Evolutionary conservation across 2,797 vertebrate species (phyloP).

Genomic region (Emydoidea blandingii): DNA sequence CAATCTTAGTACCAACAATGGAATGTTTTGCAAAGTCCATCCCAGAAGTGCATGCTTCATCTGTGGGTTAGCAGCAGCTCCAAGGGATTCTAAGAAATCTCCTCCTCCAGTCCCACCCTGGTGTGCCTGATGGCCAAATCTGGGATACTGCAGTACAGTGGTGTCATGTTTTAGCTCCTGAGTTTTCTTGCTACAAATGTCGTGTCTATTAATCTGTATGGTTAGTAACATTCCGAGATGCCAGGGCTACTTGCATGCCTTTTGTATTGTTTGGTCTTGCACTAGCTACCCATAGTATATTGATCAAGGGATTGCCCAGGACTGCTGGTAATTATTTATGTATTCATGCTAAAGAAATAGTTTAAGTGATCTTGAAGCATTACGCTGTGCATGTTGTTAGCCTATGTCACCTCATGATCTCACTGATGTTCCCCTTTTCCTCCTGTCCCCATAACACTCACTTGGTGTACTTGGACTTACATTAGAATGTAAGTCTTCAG

Average conservation of each 20-base stretch:
- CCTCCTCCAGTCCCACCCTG: background rate
- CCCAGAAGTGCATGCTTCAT: background rate
- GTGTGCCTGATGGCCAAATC: background rate
- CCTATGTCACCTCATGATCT: background rate
- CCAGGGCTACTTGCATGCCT: background rate
- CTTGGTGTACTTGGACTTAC: background rate
- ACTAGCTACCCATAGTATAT: background rate
- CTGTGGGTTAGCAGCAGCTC: background rate
- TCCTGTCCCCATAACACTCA: background rate
- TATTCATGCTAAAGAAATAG: background rate
- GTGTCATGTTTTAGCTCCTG: background rate
- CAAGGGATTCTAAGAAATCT: background rate
- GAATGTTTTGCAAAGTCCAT: background rate
- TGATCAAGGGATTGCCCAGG: background rate
- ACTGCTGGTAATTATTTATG: background rate
- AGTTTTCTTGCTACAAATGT: background rate
- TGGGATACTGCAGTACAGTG: background rate
- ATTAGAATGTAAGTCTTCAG: background rate
- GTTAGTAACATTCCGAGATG: background rate
- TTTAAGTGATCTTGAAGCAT: background rate
- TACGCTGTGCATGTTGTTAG: rapidly evolving
- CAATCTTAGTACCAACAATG: background rate
- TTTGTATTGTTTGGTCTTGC: constrained; percentile 15
- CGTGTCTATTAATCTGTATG: background rate
- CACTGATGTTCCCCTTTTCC: background rate